Percentiles rank a stretch among this genome's conserved stretches.
Evolutionary conservation across 1,140 invertebrate genomes (phyloP).

Genomic region (Caenorhabditis remanei): DNA sequence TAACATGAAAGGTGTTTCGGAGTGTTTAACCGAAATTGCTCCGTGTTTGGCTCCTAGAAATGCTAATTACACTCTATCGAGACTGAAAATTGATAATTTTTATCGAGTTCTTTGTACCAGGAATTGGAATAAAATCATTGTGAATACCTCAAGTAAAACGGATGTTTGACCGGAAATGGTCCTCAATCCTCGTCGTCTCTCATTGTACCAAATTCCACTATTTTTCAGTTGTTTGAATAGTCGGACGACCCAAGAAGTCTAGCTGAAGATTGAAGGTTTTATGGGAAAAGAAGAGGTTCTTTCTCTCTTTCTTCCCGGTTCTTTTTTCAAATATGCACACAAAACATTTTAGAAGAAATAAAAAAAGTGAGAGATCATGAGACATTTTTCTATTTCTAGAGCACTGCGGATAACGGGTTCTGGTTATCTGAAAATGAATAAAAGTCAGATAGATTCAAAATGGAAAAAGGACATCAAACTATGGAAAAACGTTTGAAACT

Average conservation of each 20-base stretch:
- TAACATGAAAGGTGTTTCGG: too few relatives aligned
- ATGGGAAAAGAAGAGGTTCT: background rate
- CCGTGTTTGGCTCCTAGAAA: too few relatives aligned
- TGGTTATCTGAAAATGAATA: background rate
- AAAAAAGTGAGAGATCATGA: constrained; percentile 9
- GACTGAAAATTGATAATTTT: background rate
- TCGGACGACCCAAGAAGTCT: background rate
- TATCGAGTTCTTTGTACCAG: background rate
- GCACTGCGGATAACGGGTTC: background rate
- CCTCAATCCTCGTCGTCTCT: background rate
- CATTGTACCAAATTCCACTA: background rate
- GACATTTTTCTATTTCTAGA: constrained; percentile 30
- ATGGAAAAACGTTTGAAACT: constrained; percentile 10
- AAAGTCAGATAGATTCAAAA: background rate
- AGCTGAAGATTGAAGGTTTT: constrained; percentile 46
- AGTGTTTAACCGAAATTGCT: too few relatives aligned
- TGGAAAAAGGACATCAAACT: constrained; percentile 24
- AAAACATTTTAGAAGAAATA: constrained; percentile 28
- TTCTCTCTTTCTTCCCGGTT: too few relatives aligned
- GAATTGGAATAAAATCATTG: background rate
- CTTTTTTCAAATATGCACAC: constrained; percentile 39
- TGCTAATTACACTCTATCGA: too few relatives aligned
- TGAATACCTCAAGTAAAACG: background rate
- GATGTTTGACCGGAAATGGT: constrained; percentile 51
- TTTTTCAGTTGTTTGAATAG: constrained; percentile 42